Conservation (phyloP, 2,113 vertebrate genomes). For the Pelmatolapia mariae region DNA sequence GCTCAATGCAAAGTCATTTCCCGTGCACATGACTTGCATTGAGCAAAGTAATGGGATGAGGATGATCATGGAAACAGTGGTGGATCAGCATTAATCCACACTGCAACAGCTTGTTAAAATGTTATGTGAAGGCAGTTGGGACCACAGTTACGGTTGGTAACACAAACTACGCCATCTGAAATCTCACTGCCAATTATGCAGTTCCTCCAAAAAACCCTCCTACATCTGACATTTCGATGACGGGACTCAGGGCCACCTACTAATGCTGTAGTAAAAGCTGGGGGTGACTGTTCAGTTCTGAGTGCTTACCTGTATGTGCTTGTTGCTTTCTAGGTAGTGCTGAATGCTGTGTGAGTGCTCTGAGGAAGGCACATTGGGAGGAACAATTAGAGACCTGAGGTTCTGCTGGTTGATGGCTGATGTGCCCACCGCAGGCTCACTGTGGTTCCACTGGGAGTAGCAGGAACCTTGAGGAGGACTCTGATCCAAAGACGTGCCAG, state of each 20-base stretch:
- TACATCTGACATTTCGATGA: not conserved
- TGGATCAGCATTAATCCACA: not conserved
- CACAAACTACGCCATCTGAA: not conserved
- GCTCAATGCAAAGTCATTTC: not conserved
- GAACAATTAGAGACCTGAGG: rapidly evolving
- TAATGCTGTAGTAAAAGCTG: not conserved
- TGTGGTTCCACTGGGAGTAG: slow-evolving; percentile 27
- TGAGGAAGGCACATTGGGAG: not conserved
- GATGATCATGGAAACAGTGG: not conserved
- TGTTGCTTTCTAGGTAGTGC: slow-evolving; percentile 30
- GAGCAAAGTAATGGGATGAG: not conserved
- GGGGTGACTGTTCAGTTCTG: not conserved
- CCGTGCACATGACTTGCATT: not conserved
- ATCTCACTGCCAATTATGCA: not conserved
- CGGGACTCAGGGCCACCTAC: not conserved
- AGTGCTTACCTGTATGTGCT: slow-evolving; percentile 28
- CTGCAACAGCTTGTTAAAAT: not conserved
- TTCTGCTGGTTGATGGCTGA: slow-evolving; percentile 3
- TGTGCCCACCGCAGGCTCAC: not conserved
- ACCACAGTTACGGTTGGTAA: not conserved
- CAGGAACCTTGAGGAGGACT: slow-evolving; percentile 18
- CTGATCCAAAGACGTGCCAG: not conserved
- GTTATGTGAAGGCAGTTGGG: not conserved
- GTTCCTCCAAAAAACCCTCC: not conserved
- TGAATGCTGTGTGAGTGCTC: not conserved